Conservation (phyloP, 2,888 invertebrate species). For the Tenthredo distinguenda region DNA sequence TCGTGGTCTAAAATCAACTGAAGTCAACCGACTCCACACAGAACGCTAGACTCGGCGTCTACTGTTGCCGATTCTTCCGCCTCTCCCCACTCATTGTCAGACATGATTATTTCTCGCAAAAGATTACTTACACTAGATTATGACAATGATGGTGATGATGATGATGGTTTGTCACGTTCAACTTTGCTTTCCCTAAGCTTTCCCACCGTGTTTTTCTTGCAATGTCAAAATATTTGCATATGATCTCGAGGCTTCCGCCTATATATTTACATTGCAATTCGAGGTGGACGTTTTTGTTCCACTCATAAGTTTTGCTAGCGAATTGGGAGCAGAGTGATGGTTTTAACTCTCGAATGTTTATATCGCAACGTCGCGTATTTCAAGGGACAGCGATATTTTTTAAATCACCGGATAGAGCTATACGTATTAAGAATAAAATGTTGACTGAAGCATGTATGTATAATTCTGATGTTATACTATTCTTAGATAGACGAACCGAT, state of each 20-base stretch:
- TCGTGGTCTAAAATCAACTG: constrained; percentile 51
- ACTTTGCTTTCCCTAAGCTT: constrained; percentile 20
- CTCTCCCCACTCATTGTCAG: constrained; percentile 34
- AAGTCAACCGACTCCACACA: constrained; percentile 12
- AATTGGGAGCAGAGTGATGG: constrained; percentile 24
- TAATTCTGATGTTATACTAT: neutral
- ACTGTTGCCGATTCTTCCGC: constrained; percentile 45
- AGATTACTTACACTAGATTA: constrained; percentile 31
- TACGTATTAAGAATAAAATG: neutral
- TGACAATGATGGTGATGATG: constrained; percentile 23
- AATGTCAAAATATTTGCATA: constrained; percentile 39
- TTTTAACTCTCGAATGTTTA: neutral
- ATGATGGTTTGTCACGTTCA: constrained; percentile 35
- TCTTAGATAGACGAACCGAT: neutral
- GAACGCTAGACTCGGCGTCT: constrained; percentile 51
- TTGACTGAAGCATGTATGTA: neutral
- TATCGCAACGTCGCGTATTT: neutral
- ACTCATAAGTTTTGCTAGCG: neutral
- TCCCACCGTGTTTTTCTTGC: constrained; percentile 8
- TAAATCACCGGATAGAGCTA: neutral
- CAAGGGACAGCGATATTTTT: constrained; percentile 1
- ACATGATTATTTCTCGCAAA: constrained; percentile 37
- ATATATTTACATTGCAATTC: constrained; percentile 17
- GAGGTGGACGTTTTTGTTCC: neutral
- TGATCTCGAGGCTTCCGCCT: neutral